Percentiles rank a stretch among this genome's conserved stretches.
Conservation (phyloP, 2,888 invertebrate genomes). For the Ctenicera cuprea region DNA sequence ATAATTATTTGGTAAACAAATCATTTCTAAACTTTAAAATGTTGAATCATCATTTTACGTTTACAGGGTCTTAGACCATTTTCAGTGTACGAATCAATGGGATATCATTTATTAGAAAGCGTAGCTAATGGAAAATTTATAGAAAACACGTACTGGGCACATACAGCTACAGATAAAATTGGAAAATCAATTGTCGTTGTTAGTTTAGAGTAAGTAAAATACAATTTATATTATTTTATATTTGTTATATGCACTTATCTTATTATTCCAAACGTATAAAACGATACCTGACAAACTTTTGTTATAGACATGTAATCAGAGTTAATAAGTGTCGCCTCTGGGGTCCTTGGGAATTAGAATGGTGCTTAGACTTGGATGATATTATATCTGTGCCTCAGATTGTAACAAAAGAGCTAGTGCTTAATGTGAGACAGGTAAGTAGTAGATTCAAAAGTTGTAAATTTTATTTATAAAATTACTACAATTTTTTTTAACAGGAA, state of each 20-base stretch:
- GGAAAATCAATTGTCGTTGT: conserved; percentile 81
- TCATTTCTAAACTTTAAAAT: neutral
- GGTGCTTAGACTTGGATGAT: conserved; percentile 83
- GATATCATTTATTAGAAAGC: conserved; percentile 79
- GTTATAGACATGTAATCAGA: conserved; percentile 82
- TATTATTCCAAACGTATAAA: neutral
- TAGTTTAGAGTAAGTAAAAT: conserved; percentile 78
- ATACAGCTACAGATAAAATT: conserved; percentile 77
- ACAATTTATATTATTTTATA: neutral
- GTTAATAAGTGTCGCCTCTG: conserved; percentile 82
- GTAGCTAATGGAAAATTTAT: conserved; percentile 80
- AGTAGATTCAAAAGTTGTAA: conserved; percentile 1
- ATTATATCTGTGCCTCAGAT: conserved; percentile 81
- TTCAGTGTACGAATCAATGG: conserved; percentile 83
- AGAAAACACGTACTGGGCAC: conserved; percentile 83
- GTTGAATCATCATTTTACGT: conserved; percentile 8
- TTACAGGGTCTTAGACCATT: conserved; percentile 83
- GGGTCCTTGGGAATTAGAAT: conserved; percentile 86
- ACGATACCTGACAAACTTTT: neutral
- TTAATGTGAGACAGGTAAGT: conserved; percentile 85
- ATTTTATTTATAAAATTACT: neutral
- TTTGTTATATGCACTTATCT: neutral
- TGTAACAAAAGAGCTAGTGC: conserved; percentile 77
- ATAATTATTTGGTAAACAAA: conserved; percentile 76
- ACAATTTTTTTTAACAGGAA: conserved; percentile 58